Evolutionary conservation across 2,888 invertebrate species (phyloP).

Genomic region (Lithosia quadra): DNA sequence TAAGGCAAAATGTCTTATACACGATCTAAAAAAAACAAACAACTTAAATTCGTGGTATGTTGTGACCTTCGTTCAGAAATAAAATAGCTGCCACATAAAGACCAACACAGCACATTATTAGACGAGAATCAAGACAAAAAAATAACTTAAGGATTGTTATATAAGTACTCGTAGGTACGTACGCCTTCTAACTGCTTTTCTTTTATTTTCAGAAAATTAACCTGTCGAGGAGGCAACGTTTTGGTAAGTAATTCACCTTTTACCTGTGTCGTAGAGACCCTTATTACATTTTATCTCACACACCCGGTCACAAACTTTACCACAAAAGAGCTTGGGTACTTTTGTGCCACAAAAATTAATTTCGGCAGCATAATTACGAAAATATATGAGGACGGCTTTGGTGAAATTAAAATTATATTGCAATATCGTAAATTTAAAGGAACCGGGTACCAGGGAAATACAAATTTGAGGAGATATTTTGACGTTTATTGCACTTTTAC

Average conservation of each 20-base stretch:
- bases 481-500: slow-evolving; percentile 7
- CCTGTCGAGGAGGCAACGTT: slow-evolving; percentile 43
- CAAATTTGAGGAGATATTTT: slow-evolving; percentile 22
- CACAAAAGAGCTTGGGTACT: slow-evolving; percentile 47
- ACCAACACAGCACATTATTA: background rate
- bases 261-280: slow-evolving; percentile 47
- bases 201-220: slow-evolving; percentile 47
- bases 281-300: slow-evolving; percentile 50
- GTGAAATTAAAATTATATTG: slow-evolving; percentile 48
- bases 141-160: slow-evolving; percentile 2
- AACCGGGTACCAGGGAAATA: slow-evolving; percentile 26
- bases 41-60: background rate
- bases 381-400: slow-evolving; percentile 45
- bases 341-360: slow-evolving; percentile 53
- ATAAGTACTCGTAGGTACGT: slow-evolving; percentile 16
- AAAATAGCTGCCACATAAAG: background rate
- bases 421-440: slow-evolving; percentile 42
- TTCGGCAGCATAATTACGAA: slow-evolving; percentile 51
- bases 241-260: slow-evolving; percentile 52
- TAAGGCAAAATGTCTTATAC: background rate
- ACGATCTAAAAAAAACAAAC: slow-evolving; percentile 4
- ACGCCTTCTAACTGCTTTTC: slow-evolving; percentile 24
- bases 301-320: slow-evolving; percentile 50
- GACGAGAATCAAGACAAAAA: slow-evolving; percentile 16
- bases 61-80: background rate